These are phyloP conservation scores for Microtus obscurus DNA, from an alignment of 2,797 vertebrate species.

Conservation along the genomic window DNA sequence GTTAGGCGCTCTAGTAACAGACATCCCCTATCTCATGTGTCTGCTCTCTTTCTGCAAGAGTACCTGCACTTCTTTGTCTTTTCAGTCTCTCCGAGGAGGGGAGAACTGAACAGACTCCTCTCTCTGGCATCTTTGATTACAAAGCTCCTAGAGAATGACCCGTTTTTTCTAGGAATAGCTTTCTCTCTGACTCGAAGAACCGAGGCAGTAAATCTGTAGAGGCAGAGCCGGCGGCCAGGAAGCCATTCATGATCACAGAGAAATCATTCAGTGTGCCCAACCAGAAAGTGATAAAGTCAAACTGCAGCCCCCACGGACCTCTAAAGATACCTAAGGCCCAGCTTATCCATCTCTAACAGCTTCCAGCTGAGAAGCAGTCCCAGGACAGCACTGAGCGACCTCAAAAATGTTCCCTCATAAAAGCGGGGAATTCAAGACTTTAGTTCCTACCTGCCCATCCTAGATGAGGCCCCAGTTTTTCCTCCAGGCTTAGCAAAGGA, in stretches of 20 bases:
- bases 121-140: not conserved
- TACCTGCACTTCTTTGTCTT: not conserved
- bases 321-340: not conserved
- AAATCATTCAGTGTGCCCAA: conserved; percentile 30
- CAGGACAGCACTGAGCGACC: not conserved
- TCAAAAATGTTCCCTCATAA: conserved; percentile 18
- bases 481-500: not conserved
- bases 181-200: not conserved
- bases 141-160: not conserved
- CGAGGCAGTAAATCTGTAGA: not conserved
- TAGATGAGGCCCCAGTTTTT: not conserved
- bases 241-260: not conserved
- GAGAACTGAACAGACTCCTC: not conserved
- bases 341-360: not conserved
- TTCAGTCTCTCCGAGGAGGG: not conserved
- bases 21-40: not conserved
- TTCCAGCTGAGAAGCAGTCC: conserved; percentile 46
- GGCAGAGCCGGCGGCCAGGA: conserved; percentile 15
- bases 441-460: not conserved
- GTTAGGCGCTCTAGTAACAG: not conserved
- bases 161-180: not conserved
- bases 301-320: not conserved
- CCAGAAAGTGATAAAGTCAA: conserved; percentile 30
- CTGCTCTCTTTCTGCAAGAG: not conserved
- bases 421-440: conserved; percentile 6